Percentiles rank a stretch among this genome's conserved stretches.
These are phyloP conservation scores for Hoplostethus atlanticus DNA, from an alignment of 2,797 vertebrate genomes.

Conservation along the genomic window DNA sequence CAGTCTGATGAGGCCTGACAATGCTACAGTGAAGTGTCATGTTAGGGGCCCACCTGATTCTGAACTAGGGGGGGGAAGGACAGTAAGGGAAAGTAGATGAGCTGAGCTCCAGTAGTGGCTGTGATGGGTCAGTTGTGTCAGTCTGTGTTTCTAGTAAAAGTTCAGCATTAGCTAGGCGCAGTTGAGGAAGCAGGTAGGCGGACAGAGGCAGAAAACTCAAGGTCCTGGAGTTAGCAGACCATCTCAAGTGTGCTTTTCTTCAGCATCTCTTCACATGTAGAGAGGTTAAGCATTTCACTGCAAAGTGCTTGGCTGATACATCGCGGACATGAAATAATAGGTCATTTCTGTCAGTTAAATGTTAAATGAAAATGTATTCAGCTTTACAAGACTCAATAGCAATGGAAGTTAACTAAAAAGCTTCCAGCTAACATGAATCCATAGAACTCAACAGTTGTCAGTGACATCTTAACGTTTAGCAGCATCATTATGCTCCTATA, in stretches of 20 bases:
- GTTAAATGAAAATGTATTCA: background rate
- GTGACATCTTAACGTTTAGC: constrained; percentile 36
- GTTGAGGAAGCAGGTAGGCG: constrained; percentile 24
- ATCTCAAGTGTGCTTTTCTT: background rate
- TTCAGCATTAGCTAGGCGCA: constrained; percentile 59
- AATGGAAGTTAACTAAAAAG: background rate
- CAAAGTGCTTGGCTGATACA: background rate
- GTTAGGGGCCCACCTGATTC: constrained; percentile 40
- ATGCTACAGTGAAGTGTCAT: constrained; percentile 36
- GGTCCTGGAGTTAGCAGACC: constrained; percentile 9
- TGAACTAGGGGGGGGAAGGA: constrained; percentile 44
- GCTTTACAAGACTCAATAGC: background rate
- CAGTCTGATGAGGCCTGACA: constrained; percentile 67
- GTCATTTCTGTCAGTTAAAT: background rate
- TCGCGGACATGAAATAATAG: background rate
- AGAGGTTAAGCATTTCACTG: background rate
- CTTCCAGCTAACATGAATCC: background rate
- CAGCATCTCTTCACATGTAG: background rate
- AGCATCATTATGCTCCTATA: constrained; percentile 55
- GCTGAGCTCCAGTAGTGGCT: constrained; percentile 25
- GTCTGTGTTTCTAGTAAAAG: constrained; percentile 50
- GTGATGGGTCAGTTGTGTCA: constrained; percentile 60
- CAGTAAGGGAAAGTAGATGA: constrained; percentile 49
- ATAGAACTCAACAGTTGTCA: constrained; percentile 33
- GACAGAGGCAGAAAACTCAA: constrained; percentile 19